A percentile compares a stretch with the other conserved stretches of the same genome.
Evolutionary conservation across 2,888 invertebrate species (phyloP).

Genomic region (Eubasilissa splendida): DNA sequence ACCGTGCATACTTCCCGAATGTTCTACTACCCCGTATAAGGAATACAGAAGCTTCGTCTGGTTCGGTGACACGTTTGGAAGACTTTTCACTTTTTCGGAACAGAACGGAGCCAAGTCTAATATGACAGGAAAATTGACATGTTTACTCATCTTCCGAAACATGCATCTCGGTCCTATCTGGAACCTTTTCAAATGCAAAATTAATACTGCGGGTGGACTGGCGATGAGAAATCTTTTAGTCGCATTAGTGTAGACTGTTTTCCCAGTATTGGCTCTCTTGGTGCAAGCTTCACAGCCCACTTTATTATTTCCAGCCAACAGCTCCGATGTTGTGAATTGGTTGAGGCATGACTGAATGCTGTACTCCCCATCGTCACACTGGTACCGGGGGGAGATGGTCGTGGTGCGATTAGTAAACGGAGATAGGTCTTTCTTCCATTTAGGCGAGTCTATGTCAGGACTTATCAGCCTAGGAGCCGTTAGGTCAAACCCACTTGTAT

Average conservation of each 20-base stretch:
- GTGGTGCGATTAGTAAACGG: slow-evolving; percentile 62
- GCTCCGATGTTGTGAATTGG: slow-evolving; percentile 92
- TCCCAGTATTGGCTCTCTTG: slow-evolving; percentile 79
- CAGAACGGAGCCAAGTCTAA: slow-evolving; percentile 95
- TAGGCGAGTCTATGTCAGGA: slow-evolving; percentile 47
- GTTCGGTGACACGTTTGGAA: slow-evolving; percentile 75
- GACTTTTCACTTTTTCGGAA: slow-evolving; percentile 76
- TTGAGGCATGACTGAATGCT: slow-evolving; percentile 92
- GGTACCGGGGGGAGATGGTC: slow-evolving; percentile 78
- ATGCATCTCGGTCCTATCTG: slow-evolving; percentile 83
- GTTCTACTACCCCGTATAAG: slow-evolving; percentile 95
- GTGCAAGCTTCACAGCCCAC: slow-evolving; percentile 95
- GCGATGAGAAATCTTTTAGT: slow-evolving; percentile 90
- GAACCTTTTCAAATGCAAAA: slow-evolving; percentile 96
- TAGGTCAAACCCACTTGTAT: slow-evolving; percentile 13
- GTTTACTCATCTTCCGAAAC: slow-evolving; percentile 88
- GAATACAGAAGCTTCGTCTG: slow-evolving; percentile 86
- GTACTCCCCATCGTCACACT: slow-evolving; percentile 84
- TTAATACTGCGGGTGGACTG: slow-evolving; percentile 93
- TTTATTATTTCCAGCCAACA: slow-evolving; percentile 93
- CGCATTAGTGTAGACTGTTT: slow-evolving; percentile 85
- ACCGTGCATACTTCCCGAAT: slow-evolving; percentile 91
- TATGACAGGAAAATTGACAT: slow-evolving; percentile 88
- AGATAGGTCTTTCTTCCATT: slow-evolving; percentile 63
- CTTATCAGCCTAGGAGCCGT: slow-evolving; percentile 26